phyloP scores from a whole-genome alignment of 2,113 vertebrate species.

The Coregonus clupeaformis region DNA sequence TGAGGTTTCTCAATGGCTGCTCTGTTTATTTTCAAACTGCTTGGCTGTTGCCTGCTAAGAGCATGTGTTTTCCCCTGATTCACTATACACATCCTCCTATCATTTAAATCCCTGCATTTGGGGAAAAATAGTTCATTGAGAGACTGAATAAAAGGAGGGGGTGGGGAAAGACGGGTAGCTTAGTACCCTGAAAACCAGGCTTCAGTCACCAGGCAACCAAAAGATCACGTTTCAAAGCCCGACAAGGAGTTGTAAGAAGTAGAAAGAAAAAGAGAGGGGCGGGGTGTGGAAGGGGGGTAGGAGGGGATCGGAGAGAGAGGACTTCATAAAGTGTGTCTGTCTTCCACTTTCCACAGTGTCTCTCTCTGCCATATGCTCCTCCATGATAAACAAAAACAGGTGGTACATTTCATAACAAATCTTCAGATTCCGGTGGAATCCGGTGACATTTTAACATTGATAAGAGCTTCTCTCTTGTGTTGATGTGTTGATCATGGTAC shows the following conservation, averaged over 20 bases:
- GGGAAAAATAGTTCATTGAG: slow-evolving; percentile 65
- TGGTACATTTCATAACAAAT: slow-evolving; percentile 5
- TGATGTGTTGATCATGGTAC: neutral
- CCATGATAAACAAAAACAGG: slow-evolving; percentile 26
- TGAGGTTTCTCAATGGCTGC: slow-evolving; percentile 21
- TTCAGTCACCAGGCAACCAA: slow-evolving; percentile 72
- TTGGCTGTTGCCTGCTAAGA: slow-evolving; percentile 41
- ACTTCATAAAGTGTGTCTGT: slow-evolving; percentile 24
- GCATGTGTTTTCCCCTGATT: slow-evolving; percentile 31
- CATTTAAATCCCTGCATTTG: slow-evolving; percentile 57
- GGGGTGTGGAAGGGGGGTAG: slow-evolving; percentile 19
- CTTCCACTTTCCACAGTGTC: slow-evolving; percentile 26
- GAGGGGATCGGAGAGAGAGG: neutral
- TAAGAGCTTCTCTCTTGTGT: no score
- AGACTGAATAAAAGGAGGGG: slow-evolving; percentile 61
- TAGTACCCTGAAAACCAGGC: slow-evolving; percentile 61
- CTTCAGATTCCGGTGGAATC: slow-evolving; percentile 8
- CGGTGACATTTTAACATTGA: neutral
- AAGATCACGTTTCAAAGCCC: slow-evolving; percentile 75
- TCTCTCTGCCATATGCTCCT: slow-evolving; percentile 14
- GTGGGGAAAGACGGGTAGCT: slow-evolving; percentile 29
- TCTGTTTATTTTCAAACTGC: slow-evolving; percentile 62
- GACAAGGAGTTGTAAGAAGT: slow-evolving; percentile 67
- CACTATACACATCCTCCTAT: slow-evolving; percentile 52
- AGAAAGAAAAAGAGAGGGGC: slow-evolving; percentile 35